Evolutionary conservation across 2,888 invertebrate species (phyloP).

Genomic region (Drosophila emarginata): DNA sequence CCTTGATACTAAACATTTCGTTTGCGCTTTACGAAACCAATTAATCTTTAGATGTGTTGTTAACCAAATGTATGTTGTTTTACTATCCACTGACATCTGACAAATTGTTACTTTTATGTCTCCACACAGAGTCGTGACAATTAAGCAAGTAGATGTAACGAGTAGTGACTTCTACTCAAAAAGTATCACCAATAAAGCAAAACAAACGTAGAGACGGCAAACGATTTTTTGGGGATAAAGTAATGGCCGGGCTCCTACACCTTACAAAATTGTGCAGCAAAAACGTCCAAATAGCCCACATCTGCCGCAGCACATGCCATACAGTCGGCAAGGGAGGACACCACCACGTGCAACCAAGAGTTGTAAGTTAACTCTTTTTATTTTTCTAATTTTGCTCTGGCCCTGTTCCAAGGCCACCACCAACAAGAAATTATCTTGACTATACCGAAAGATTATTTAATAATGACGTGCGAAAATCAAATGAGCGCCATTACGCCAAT

Average conservation of each 20-base stretch:
- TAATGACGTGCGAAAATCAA: slow-evolving; percentile 47
- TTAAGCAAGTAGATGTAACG: no score
- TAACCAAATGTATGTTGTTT: no score
- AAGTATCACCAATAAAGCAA: slow-evolving; percentile 16
- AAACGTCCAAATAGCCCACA: slow-evolving; percentile 44
- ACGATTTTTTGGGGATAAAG: slow-evolving; percentile 49
- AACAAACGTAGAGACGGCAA: slow-evolving; percentile 39
- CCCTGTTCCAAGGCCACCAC: slow-evolving; percentile 66
- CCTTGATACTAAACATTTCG: no score
- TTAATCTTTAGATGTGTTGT: no score
- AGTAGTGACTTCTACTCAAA: neutral
- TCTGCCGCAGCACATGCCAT: slow-evolving; percentile 42
- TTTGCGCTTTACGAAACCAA: no score
- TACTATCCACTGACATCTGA: no score
- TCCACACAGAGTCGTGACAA: neutral
- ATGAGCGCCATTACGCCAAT: slow-evolving; percentile 23
- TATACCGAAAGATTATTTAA: slow-evolving; percentile 63
- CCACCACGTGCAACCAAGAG: slow-evolving; percentile 48
- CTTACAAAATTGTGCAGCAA: slow-evolving; percentile 76
- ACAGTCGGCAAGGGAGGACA: slow-evolving; percentile 26
- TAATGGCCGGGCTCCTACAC: slow-evolving; percentile 79
- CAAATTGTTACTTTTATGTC: neutral
- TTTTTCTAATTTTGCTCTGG: neutral
- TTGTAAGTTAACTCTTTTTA: slow-evolving; percentile 51
- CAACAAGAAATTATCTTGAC: slow-evolving; percentile 26